Evolutionary conservation across 2,113 vertebrate genomes (phyloP).

Genomic region (Aramus guarauna): DNA sequence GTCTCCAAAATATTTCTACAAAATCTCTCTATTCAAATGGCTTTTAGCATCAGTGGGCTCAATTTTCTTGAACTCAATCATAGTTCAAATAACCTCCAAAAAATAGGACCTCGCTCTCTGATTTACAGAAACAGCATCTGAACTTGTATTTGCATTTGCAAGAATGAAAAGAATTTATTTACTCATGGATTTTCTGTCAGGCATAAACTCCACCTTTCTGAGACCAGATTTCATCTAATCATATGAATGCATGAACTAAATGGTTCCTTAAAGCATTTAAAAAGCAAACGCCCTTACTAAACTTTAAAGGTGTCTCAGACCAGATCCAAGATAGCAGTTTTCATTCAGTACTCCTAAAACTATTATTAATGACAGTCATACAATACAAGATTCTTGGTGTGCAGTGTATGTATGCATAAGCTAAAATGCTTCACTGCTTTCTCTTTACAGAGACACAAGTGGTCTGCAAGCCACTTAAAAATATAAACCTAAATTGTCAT

Average conservation of each 20-base stretch:
- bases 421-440: not conserved
- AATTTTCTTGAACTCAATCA: not conserved
- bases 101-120: not conserved
- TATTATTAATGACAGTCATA: not conserved
- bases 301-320: not conserved
- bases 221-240: not conserved
- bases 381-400: not conserved
- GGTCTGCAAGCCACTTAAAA: not conserved
- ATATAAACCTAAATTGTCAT: not conserved
- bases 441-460: not conserved
- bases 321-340: not conserved
- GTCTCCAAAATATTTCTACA: not conserved
- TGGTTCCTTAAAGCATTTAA: not conserved
- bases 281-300: not conserved
- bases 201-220: not conserved
- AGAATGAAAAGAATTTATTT: not conserved
- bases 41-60: not conserved
- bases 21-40: not conserved
- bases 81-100: not conserved
- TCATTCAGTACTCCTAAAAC: not conserved
- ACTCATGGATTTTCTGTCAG: not conserved
- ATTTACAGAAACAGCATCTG: not conserved
- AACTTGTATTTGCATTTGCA: not conserved
- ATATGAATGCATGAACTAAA: not conserved
- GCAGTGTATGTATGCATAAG: not conserved